A percentile compares a stretch with the other conserved stretches of the same genome.
These are phyloP conservation scores for Pyrrhosoma nymphula DNA, from an alignment of 2,888 invertebrate genomes.

Conservation along the genomic window DNA sequence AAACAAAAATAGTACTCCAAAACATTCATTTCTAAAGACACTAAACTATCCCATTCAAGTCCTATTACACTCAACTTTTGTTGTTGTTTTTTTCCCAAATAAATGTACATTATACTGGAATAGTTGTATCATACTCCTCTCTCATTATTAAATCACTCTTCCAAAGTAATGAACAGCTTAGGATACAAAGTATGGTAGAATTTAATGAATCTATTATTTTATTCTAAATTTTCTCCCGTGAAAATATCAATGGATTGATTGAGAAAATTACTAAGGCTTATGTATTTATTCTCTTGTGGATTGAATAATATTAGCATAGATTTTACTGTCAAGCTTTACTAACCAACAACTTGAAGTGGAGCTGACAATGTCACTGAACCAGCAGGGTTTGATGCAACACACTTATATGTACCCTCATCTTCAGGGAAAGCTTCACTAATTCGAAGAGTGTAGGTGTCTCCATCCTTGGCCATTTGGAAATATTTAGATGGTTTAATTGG, in stretches of 20 bases:
- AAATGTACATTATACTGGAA: too few relatives aligned
- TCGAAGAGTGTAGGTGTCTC: slow-evolving; percentile 91
- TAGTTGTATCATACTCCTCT: too few relatives aligned
- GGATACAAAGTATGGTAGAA: background rate
- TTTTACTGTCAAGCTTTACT: slow-evolving; percentile 71
- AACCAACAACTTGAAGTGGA: slow-evolving; percentile 86
- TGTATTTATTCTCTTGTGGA: background rate
- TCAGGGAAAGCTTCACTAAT: slow-evolving; percentile 98
- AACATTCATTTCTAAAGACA: too few relatives aligned
- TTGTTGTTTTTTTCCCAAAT: too few relatives aligned
- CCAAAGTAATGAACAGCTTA: background rate
- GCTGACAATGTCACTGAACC: slow-evolving; percentile 89
- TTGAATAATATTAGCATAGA: background rate
- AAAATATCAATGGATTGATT: background rate
- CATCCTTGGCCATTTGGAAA: slow-evolving; percentile 96
- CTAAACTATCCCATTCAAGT: too few relatives aligned
- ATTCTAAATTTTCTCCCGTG: background rate
- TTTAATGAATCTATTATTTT: background rate
- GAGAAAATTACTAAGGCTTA: background rate
- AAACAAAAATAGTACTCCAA: too few relatives aligned
- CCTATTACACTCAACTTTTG: too few relatives aligned
- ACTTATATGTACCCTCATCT: slow-evolving; percentile 98
- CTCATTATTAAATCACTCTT: too few relatives aligned
- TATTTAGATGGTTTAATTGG: slow-evolving; percentile 97
- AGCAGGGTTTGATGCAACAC: slow-evolving; percentile 91